These are phyloP conservation scores for Furcifer pardalis DNA, from an alignment of 2,797 vertebrate genomes.

Conservation along the genomic window DNA sequence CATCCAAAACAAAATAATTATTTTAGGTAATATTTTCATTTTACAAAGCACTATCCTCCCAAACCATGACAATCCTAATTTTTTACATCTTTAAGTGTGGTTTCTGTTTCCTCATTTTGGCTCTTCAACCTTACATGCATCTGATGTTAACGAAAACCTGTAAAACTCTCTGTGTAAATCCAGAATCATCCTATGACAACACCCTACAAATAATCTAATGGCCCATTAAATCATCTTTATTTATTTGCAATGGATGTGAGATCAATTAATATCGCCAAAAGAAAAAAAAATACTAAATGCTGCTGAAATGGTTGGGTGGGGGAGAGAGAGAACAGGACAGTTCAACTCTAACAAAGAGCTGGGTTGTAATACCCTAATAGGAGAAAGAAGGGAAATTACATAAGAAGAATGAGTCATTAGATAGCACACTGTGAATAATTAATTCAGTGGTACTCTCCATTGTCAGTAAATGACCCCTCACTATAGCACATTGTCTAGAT, in stretches of 20 bases:
- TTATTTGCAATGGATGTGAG: neutral
- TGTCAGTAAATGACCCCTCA: neutral
- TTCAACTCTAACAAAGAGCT: conserved; percentile 31
- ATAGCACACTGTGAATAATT: conserved; percentile 43
- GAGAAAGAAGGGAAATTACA: conserved; percentile 43
- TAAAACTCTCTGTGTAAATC: neutral
- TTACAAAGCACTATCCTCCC: too few relatives aligned
- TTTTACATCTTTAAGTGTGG: neutral
- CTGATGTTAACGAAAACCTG: neutral
- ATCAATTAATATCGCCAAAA: neutral
- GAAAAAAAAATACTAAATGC: neutral
- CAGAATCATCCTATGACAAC: neutral
- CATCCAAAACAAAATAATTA: too few relatives aligned
- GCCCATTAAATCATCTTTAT: neutral
- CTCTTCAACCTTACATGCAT: neutral
- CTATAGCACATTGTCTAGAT: conserved; percentile 10
- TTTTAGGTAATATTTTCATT: too few relatives aligned
- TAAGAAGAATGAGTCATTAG: conserved; percentile 50
- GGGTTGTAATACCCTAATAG: conserved; percentile 8
- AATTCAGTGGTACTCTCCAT: neutral
- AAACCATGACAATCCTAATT: too few relatives aligned
- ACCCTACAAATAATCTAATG: neutral
- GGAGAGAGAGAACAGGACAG: neutral
- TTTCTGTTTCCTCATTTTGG: neutral
- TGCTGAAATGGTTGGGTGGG: neutral